Base-by-base conservation (phyloP, 2,797 vertebrate species). In the Eleutherodactylus coqui region DNA sequence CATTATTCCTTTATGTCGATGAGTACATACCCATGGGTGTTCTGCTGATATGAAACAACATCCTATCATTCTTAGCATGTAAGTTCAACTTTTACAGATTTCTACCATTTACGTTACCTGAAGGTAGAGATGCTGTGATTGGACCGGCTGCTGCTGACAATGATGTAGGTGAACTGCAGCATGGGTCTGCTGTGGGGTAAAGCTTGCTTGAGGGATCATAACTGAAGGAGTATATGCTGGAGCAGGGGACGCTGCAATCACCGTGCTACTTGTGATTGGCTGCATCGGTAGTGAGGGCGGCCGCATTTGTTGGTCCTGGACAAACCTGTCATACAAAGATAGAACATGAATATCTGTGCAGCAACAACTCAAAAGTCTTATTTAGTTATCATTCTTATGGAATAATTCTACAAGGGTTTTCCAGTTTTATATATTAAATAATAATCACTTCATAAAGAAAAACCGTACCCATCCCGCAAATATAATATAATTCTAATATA, bases 101-200 rank as follows among this genome's bases (percentile, higher is more conserved):
- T 17, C 32, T 67, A 8, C 1, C 6, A 8, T 38, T 21, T 38
- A 9, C 36, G 1, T 21, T 91, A 96, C 95, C 94, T 96, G 95
- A 93, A 97, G 93, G 90, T 95, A 96, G 90, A 96, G 93, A 83
- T 94, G 95, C 49, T 94, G 93, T 82, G 94, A 94, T 84, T 95
- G 94, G 2, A 92, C 93, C 87, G 96, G 93, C 64, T 94, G 92
- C 27, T 94, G 94, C 53, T 92, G 93, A 24, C 91, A 92, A 89
- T 94, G 93, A 10, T 92, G 73, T 21, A 95, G 90, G 72, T 93
- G 94, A 47, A 93, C 82, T 0, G 90, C 60, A 0, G 95, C 89
- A 45, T 90, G 94, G 53, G 92, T 89, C 89, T 96, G 94, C 78
- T 95, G 95, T 5, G 91, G 64, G 16, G 93, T 87, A 75, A 96